Percentiles rank a stretch among this genome's conserved stretches.
These are phyloP conservation scores for Sicus ferrugineus DNA, from an alignment of 2,888 invertebrate species.

Conservation along the genomic window DNA sequence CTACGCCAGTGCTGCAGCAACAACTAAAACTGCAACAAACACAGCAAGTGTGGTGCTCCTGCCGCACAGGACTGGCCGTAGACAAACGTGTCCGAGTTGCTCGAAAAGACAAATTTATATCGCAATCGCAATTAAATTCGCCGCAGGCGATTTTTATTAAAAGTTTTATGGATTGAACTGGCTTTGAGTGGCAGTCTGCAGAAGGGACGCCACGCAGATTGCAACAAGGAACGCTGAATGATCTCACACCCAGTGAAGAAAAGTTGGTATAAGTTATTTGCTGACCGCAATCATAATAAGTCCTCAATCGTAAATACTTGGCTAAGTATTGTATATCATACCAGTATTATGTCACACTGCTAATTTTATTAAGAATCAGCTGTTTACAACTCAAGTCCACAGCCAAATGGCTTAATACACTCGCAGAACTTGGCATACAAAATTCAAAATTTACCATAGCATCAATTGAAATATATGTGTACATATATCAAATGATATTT, in stretches of 20 bases:
- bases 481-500: too few species aligned
- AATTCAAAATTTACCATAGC: too few species aligned
- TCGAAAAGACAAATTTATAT: conserved; percentile 57
- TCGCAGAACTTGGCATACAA: too few species aligned
- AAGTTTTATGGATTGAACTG: conserved; percentile 50
- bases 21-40: neutral
- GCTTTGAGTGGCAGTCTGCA: conserved; percentile 35
- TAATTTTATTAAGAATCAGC: too few species aligned
- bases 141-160: conserved; percentile 56
- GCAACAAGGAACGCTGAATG: conserved; percentile 4
- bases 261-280: neutral
- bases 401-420: too few species aligned
- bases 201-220: conserved; percentile 25
- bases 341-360: too few species aligned
- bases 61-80: conserved; percentile 30
- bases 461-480: too few species aligned
- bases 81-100: conserved; percentile 11
- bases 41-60: too few species aligned
- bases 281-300: neutral
- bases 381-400: too few species aligned
- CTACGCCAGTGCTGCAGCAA: neutral
- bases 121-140: conserved; percentile 59
- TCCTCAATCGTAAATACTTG: too few species aligned
- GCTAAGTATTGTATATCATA: too few species aligned
- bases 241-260: neutral